These are phyloP conservation scores for Alexandromys oeconomus DNA, from an alignment of 2,797 vertebrate genomes.

Conservation along the genomic window DNA sequence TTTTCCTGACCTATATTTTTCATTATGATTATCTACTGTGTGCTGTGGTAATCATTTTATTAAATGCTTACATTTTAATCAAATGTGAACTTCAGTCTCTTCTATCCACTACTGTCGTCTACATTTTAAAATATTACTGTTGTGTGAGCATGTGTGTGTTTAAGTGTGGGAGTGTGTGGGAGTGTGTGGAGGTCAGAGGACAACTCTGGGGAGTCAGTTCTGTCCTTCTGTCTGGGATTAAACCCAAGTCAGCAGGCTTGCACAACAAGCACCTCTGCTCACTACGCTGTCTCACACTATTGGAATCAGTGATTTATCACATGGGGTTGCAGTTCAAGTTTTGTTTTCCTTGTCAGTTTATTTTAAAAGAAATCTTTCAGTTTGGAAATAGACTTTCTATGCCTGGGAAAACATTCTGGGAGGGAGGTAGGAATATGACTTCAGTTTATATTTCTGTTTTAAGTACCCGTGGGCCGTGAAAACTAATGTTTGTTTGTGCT, in stretches of 20 bases:
- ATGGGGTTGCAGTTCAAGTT: conserved; percentile 48
- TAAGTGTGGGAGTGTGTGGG: not conserved
- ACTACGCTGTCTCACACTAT: not conserved
- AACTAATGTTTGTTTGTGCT: conserved; percentile 74
- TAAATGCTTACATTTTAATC: conserved; percentile 76
- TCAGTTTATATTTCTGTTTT: conserved; percentile 72
- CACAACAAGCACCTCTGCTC: too few relatives aligned
- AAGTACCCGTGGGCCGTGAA: conserved; percentile 77
- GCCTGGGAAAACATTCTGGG: conserved; percentile 72
- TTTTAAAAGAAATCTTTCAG: conserved; percentile 43
- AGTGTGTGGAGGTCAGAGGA: not conserved
- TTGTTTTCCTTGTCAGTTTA: not conserved
- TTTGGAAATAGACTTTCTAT: conserved; percentile 60
- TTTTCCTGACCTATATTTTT: conserved; percentile 77
- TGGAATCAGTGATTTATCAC: conserved; percentile 2
- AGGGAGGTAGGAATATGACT: conserved; percentile 44
- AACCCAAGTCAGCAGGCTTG: not conserved
- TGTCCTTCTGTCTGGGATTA: not conserved
- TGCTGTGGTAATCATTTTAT: conserved; percentile 78
- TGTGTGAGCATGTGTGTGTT: not conserved
- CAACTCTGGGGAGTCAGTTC: not conserved
- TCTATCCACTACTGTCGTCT: not conserved
- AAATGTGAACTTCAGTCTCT: conserved; percentile 61
- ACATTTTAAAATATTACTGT: not conserved
- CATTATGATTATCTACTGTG: conserved; percentile 58